These are phyloP conservation scores for Lophius americanus DNA, from an alignment of 2,797 vertebrate genomes.

Conservation along the genomic window DNA sequence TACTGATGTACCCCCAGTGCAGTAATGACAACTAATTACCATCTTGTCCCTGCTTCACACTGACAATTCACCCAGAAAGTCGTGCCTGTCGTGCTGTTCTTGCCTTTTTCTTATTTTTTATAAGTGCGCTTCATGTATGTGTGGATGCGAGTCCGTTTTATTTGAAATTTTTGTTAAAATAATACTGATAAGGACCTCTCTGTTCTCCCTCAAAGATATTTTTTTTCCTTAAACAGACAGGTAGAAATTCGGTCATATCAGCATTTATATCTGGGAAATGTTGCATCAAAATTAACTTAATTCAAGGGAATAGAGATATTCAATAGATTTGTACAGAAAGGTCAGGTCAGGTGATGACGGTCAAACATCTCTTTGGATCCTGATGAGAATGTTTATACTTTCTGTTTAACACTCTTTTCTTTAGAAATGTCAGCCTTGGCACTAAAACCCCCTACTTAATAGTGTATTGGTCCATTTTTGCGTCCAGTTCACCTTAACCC, in stretches of 20 bases:
- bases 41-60: conserved; percentile 36
- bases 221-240: background rate
- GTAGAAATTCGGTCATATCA: background rate
- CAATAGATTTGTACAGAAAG: background rate
- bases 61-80: conserved; percentile 46
- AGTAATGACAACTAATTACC: conserved; percentile 54
- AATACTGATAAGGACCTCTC: background rate
- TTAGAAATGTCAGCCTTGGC: too few species aligned
- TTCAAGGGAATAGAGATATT: background rate
- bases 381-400: too few species aligned
- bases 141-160: background rate
- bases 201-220: background rate
- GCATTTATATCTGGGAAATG: background rate
- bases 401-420: too few species aligned
- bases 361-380: too few species aligned
- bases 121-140: conserved; percentile 6
- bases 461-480: too few species aligned
- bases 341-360: background rate
- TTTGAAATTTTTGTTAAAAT: background rate
- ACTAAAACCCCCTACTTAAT: too few species aligned
- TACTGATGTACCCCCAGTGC: conserved; percentile 32
- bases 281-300: background rate
- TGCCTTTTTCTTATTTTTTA: background rate
- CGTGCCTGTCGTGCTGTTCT: conserved; percentile 2
- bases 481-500: too few species aligned